Base-by-base conservation (phyloP, 2,888 invertebrate genomes). In the Nemotelus nigrinus region DNA sequence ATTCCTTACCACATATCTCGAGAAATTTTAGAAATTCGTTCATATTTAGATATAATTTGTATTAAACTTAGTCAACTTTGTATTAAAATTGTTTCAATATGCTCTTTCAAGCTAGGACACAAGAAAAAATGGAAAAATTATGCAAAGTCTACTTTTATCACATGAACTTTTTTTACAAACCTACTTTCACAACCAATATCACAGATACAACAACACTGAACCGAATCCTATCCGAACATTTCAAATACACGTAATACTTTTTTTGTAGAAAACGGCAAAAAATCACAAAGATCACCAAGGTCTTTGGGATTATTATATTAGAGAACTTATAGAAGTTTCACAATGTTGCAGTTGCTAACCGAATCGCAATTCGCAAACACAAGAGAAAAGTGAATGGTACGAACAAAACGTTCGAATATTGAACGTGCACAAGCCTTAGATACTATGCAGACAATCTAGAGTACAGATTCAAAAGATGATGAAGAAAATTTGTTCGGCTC, bases 281-380 rank as follows among this genome's bases (percentile, higher is more conserved):
- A 70, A 0, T 43, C 43, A 1, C 47, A 39, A 70, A 44, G 43
- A 70, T 55, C 53, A 70, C 70, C 3, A 70, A 70, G 48, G 60
- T 57, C 41, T 50, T n/a, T n/a, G 6, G 45, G 47, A 76, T 76
- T 76, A 76, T 76, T 76, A 67, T 67, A 76, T 68, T 68, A 68
- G 58, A 76, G 67, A 45, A 58, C 68, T 67, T 76, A 67, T 67
- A 41, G 76, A 76, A 76, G 57, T 76, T 67, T 58, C 25, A 67
- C 48, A 47, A 58, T 67, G 67, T 50, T 67, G 67, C 47, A 47
- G 57, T 76, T 43, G 39, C 76, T 68, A 58, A 48, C 50, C 67
- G 76, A 67, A 67, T 76, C 68, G 68, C 64, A 67, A 55, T 67
- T 76, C 44, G 55, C 45, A 8, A 58, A 53, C 70, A 72, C 58